These are phyloP conservation scores for Parus major DNA, from an alignment of 2,113 vertebrate genomes.

Conservation along the genomic window DNA sequence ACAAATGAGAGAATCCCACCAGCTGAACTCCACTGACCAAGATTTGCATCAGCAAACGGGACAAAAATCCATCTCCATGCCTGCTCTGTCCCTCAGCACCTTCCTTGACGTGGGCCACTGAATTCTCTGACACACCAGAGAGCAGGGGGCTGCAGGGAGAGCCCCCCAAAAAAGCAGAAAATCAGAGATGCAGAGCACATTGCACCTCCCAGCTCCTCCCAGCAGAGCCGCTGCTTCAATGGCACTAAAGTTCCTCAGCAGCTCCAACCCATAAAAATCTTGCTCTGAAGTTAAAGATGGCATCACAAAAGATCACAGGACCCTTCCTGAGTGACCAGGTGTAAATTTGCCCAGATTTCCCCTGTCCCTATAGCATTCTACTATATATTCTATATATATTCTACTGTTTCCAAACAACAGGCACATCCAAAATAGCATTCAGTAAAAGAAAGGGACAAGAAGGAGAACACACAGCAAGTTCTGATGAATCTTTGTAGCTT, in stretches of 20 bases:
- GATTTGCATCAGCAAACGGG: neutral
- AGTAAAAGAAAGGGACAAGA: neutral
- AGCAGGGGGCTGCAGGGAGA: neutral
- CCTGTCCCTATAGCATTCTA: neutral
- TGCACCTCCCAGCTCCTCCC: neutral
- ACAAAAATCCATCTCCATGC: neutral
- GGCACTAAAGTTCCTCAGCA: neutral
- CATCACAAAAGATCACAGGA: neutral
- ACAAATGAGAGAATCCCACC: neutral
- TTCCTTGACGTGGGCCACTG: neutral
- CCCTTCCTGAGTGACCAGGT: neutral
- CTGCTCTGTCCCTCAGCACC: neutral
- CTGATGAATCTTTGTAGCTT: neutral
- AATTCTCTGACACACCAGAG: neutral
- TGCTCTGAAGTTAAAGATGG: neutral
- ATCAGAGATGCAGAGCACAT: neutral
- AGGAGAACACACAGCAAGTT: neutral
- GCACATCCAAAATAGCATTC: neutral
- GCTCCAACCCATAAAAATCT: neutral
- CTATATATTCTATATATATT: neutral
- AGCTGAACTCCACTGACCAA: neutral
- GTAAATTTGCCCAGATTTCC: neutral
- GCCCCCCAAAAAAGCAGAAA: neutral
- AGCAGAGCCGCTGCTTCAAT: neutral
- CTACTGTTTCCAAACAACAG: neutral